phyloP scores from a whole-genome alignment of 2,113 vertebrate species.

The Pituophis catenifer region DNA sequence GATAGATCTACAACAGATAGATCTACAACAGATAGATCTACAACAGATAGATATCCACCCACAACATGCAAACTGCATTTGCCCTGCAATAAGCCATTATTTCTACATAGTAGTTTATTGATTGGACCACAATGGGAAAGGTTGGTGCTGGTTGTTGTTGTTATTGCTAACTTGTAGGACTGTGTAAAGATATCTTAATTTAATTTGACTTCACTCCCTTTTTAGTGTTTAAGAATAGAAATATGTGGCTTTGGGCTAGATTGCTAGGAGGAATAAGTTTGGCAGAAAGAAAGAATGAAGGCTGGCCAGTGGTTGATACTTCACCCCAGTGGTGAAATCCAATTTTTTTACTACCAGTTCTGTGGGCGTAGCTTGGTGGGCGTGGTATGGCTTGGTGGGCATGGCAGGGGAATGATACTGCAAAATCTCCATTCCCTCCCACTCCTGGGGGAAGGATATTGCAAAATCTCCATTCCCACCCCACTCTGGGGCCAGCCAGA shows the following conservation, averaged over 20 bases:
- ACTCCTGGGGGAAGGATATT: too few relatives aligned
- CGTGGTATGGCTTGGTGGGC: too few relatives aligned
- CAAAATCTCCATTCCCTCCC: too few relatives aligned
- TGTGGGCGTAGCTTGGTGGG: too few relatives aligned
- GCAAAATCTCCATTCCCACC: too few relatives aligned
- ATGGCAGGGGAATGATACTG: too few relatives aligned
- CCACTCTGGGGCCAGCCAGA: too few relatives aligned
- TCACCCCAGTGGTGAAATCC: neutral
- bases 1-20: neutral
- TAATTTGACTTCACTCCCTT: neutral
- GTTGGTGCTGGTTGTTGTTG: neutral
- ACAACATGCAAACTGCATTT: neutral
- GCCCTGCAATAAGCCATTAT: neutral
- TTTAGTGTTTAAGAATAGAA: neutral
- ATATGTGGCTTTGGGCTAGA: constrained; percentile 10
- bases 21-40: neutral
- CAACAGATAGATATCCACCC: neutral
- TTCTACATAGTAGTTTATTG: neutral
- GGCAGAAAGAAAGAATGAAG: constrained; percentile 5
- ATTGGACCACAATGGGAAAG: neutral
- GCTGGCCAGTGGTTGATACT: constrained; percentile 9
- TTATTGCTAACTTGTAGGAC: constrained; percentile 15
- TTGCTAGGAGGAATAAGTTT: constrained; percentile 41
- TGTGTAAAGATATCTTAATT: neutral
- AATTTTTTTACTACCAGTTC: too few relatives aligned